Evolutionary conservation across 1,140 invertebrate species (phyloP), one percentile per base, ranked within the genome.

Genomic region (Dreissena polymorpha): DNA sequence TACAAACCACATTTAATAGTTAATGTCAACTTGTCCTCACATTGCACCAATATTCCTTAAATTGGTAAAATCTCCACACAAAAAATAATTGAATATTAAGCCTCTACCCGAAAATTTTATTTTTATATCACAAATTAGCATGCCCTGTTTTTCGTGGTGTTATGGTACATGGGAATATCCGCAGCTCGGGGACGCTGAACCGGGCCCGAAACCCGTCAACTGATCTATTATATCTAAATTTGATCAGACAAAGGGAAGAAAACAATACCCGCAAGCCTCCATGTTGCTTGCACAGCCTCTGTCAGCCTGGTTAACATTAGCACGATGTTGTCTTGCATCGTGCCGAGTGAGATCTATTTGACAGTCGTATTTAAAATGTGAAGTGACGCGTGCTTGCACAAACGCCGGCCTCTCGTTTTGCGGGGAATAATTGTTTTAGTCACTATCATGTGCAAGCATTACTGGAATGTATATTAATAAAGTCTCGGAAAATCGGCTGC

Each of bases 381-480:
- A 82, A 64, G n/a, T 82, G 79, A 82, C 79, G 79, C 79, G 79
- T 82, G 79, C 63, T 82, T 73, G 70, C 79, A 82, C 49, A 18
- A 67, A 25, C 70, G 55, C 63, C 18, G 25, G 27, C 51, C 70
- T 39, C 55, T 74, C 55, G 79, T 65, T 39, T 74, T 73, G 71
- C 65, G 60, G n/a, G 55, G 60, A 51, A 60, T 82, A 82, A 82
- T 82, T 82, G 79, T 82, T 82, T 82, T 82, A 82, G 69, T 64
- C 60, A 25, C 70, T 82, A 82, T 82, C 79, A 82, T 82, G 74
- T 82, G 79, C 79, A 82, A 68, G 79, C 53, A 55, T 60, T 82
- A 63, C 23, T 73, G 79, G 79, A 82, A 82, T 82, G 79, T 82
- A 82, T 82, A 82, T 82, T 74, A 82, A 82, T 82, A 82, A 82